A percentile compares a stretch with the other conserved stretches of the same genome.
phyloP scores from a whole-genome alignment of 1,140 invertebrate species.

The Tetramorium alpestre region DNA sequence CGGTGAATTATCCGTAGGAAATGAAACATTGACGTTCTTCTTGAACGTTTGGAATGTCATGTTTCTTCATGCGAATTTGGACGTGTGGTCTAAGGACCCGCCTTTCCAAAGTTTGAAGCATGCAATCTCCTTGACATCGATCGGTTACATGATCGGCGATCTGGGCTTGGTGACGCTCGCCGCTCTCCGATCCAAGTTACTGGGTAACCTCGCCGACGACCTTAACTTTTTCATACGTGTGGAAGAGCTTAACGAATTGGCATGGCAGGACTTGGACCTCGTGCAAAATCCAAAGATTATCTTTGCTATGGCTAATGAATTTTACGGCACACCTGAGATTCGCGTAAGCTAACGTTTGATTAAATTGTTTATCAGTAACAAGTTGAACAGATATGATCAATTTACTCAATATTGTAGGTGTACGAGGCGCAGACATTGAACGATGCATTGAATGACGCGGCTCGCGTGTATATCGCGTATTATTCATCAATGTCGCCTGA shows the following conservation, averaged over 20 bases:
- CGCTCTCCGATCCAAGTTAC: constrained; percentile 77
- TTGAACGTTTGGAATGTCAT: constrained; percentile 82
- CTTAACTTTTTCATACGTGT: constrained; percentile 69
- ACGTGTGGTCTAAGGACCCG: constrained; percentile 72
- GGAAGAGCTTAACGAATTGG: constrained; percentile 80
- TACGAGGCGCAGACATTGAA: constrained; percentile 77
- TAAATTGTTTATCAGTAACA: not conserved
- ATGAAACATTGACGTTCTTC: constrained; percentile 82
- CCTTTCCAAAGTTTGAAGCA: constrained; percentile 73
- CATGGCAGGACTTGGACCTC: constrained; percentile 82
- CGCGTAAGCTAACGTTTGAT: constrained; percentile 67
- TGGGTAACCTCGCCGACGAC: constrained; percentile 70
- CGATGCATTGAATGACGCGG: constrained; percentile 58
- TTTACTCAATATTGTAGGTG: constrained; percentile 61
- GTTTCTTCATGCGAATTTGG: constrained; percentile 77
- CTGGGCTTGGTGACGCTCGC: constrained; percentile 81
- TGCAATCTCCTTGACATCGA: constrained; percentile 74
- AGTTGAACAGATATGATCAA: not conserved
- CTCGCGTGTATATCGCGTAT: constrained; percentile 72
- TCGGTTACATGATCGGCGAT: constrained; percentile 82
- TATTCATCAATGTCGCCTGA: constrained; percentile 54
- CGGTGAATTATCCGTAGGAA: constrained; percentile 78
- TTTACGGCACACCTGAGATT: constrained; percentile 76
- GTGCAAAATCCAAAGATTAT: constrained; percentile 78
- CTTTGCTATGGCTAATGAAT: constrained; percentile 81